phyloP scores from a whole-genome alignment of 2,888 invertebrate genomes.

The Dorcus hopei region DNA sequence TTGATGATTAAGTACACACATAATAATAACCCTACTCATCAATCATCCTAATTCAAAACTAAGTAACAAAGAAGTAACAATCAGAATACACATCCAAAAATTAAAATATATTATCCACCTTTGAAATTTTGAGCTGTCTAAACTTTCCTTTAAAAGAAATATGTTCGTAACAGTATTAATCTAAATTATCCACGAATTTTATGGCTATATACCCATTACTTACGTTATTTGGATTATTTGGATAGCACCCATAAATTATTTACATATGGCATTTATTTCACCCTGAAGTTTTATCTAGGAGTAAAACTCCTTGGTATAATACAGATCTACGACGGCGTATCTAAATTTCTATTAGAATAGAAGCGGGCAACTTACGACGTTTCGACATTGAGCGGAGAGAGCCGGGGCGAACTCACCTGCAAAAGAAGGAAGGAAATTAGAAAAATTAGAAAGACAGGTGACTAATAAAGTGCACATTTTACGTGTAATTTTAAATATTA shows the following conservation, averaged over 20 bases:
- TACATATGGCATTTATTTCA: conserved; percentile 2
- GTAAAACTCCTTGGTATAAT: conserved; percentile 17
- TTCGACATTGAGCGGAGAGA: conserved; percentile 2
- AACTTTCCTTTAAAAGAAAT: too few relatives aligned
- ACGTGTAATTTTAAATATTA: background rate
- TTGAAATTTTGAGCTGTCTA: too few relatives aligned
- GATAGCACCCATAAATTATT: conserved; percentile 15
- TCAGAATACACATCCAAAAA: too few relatives aligned
- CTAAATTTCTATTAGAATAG: conserved; percentile 11
- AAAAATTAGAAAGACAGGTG: background rate
- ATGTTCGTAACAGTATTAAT: too few relatives aligned
- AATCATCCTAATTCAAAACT: too few relatives aligned
- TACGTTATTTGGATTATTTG: too few relatives aligned
- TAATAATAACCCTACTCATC: too few relatives aligned
- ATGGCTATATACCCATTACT: too few relatives aligned
- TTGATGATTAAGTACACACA: too few relatives aligned
- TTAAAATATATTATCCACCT: too few relatives aligned
- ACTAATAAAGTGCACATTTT: background rate
- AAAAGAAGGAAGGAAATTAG: background rate
- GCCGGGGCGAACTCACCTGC: conserved; percentile 6
- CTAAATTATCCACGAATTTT: too few relatives aligned
- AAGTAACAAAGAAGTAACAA: too few relatives aligned
- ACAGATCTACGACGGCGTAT: conserved; percentile 18
- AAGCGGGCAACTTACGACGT: conserved; percentile 3
- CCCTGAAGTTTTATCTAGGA: conserved; percentile 10